Base-by-base conservation (phyloP, 2,888 invertebrate genomes). In the Mechanitis messenoides region DNA sequence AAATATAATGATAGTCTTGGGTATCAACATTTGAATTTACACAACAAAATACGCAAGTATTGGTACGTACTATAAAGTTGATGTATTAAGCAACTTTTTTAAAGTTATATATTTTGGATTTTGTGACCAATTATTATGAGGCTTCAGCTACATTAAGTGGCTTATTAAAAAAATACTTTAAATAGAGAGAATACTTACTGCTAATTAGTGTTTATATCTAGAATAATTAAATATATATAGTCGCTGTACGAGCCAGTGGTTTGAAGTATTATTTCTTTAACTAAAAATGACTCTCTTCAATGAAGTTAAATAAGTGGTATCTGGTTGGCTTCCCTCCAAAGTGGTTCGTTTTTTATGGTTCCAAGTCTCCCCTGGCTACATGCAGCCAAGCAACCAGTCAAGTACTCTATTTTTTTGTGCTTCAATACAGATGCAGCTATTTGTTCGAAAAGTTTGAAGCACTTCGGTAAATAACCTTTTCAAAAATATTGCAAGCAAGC, bases 331-430 rank as follows among this genome's bases (percentile, higher is more conserved):
- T 71, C 71, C 74, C 78, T 81, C 87, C 88, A 87, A 86, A 87
- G 84, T 84, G 85, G 77, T 81, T 82, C 79, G 79, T 83, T 89
- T 87, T 87, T 87, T 87, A 84, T 84, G 77, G 78, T 75, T 74
- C 75, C 71, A 74, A 76, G 73, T 72, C 70, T 73, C 71, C 74
- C 75, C 73, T 72, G 71, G 78, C 74, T 76, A 74, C 78, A 74
- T 74, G 77, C 75, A 80, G 78, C 79, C 79, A 76, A 72, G 71
- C 74, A 74, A 67, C 69, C 76, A 76, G 80, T 85, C 86, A 85
- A 87, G 86, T 84, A 80, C 71, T 74, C 70, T 66, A 65, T 64
- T 64, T 73, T 75, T 81, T 83, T 71, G 63, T 68, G 62, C 65
- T 60, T 67, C 59, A 61, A 64, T 63, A 64, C 61, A 47, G 55